Conservation (phyloP, 1,140 invertebrate genomes). For the Hyles vespertilio region DNA sequence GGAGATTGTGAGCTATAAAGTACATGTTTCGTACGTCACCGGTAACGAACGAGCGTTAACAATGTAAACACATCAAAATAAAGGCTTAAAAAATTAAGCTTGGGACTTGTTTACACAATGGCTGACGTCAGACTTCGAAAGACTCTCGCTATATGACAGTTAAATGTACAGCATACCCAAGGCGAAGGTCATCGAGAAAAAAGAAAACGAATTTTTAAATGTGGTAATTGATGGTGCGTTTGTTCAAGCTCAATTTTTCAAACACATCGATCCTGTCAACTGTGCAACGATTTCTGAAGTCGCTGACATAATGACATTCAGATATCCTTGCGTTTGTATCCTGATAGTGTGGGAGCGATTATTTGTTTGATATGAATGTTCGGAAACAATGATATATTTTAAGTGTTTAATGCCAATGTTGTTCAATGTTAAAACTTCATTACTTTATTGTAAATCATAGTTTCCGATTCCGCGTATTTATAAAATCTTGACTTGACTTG, state of each 20-base stretch:
- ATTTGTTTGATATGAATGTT: background rate
- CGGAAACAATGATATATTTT: no score
- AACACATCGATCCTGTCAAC: background rate
- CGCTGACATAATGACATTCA: conserved; percentile 7
- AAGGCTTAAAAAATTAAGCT: conserved; percentile 22
- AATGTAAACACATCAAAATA: conserved; percentile 23
- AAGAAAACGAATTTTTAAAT: no score
- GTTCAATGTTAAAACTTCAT: no score
- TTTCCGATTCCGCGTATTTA: no score
- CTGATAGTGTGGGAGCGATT: conserved; percentile 1
- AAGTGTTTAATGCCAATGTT: no score
- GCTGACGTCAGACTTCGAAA: conserved; percentile 25
- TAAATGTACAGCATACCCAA: no score
- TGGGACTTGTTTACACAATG: conserved; percentile 21
- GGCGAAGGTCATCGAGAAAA: no score
- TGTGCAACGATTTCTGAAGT: background rate
- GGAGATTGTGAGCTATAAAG: no score
- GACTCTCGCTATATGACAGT: conserved; percentile 18
- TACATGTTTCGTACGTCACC: no score
- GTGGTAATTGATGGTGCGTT: no score
- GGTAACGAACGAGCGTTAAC: background rate
- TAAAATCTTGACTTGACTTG: no score
- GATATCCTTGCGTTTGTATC: conserved; percentile 9
- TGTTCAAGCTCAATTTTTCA: background rate
- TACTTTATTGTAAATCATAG: no score